These are phyloP conservation scores for Phenacoccus solenopsis DNA, from an alignment of 1,140 invertebrate species.

Conservation along the genomic window DNA sequence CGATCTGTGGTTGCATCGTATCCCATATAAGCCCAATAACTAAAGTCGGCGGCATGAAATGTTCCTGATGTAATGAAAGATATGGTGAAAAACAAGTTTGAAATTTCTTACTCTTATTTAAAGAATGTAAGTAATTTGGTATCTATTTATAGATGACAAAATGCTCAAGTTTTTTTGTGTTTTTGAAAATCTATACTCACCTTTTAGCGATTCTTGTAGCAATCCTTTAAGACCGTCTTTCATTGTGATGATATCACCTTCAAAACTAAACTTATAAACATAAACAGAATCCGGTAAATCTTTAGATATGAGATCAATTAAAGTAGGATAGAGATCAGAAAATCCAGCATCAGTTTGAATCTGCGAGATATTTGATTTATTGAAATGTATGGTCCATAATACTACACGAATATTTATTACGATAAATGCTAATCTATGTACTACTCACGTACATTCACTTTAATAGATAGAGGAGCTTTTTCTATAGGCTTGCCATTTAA, in stretches of 20 bases:
- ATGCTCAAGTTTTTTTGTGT: background rate
- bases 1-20: background rate
- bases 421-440: background rate
- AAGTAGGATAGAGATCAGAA: background rate
- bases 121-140: background rate
- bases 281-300: background rate
- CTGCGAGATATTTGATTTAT: background rate
- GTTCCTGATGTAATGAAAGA: background rate
- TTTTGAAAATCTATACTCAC: background rate
- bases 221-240: background rate
- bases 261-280: background rate
- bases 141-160: background rate
- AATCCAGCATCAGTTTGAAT: background rate
- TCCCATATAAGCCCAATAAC: background rate
- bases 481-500: no score
- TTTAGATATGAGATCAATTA: background rate
- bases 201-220: background rate
- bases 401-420: background rate
- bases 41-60: background rate
- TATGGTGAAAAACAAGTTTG: background rate
- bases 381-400: background rate
- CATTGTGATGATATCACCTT: background rate
- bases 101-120: background rate
- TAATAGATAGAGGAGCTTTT: no score
- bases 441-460: no score